Percentiles rank a stretch among this genome's conserved stretches.
phyloP scores from a whole-genome alignment of 2,888 invertebrate genomes.

The Stegophylla sp. region DNA sequence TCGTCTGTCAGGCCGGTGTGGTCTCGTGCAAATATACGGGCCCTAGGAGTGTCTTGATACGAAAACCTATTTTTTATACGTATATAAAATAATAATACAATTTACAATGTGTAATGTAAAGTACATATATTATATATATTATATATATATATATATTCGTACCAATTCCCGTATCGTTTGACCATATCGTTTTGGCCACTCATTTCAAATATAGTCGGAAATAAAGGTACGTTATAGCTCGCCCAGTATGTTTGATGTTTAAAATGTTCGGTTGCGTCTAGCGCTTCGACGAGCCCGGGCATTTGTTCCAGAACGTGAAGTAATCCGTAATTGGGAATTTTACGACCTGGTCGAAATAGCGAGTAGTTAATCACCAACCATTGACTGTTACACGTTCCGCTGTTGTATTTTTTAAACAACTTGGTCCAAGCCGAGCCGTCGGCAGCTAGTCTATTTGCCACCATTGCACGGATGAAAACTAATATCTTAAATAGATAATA shows the following conservation, averaged over 20 bases:
- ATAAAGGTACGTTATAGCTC: conserved; percentile 71
- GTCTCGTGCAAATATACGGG: conserved; percentile 71
- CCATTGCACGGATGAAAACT: conserved; percentile 78
- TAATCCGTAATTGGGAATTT: conserved; percentile 28
- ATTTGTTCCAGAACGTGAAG: conserved; percentile 78
- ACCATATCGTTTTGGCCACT: conserved; percentile 71
- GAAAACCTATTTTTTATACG: conserved; percentile 67
- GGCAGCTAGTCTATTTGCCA: conserved; percentile 80
- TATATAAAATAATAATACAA: background rate
- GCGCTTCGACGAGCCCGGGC: conserved; percentile 71
- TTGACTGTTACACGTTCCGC: conserved; percentile 84
- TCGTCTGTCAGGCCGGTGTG: conserved; percentile 69
- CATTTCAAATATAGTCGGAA: conserved; percentile 70
- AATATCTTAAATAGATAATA: conserved; percentile 67
- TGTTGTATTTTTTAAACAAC: conserved; percentile 74
- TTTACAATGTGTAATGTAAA: too few species aligned
- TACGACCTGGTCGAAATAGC: conserved; percentile 70
- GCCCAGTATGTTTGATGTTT: conserved; percentile 75
- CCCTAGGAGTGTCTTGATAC: conserved; percentile 72
- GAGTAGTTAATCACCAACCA: conserved; percentile 71
- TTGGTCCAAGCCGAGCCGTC: conserved; percentile 78
- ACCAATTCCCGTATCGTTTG: conserved; percentile 67
- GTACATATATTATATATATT: too few species aligned
- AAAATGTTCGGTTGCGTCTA: conserved; percentile 74
- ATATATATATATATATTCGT: conserved; percentile 44